Evolutionary conservation across 1,140 invertebrate species (phyloP).

Genomic region (Drosophila guanche): DNA sequence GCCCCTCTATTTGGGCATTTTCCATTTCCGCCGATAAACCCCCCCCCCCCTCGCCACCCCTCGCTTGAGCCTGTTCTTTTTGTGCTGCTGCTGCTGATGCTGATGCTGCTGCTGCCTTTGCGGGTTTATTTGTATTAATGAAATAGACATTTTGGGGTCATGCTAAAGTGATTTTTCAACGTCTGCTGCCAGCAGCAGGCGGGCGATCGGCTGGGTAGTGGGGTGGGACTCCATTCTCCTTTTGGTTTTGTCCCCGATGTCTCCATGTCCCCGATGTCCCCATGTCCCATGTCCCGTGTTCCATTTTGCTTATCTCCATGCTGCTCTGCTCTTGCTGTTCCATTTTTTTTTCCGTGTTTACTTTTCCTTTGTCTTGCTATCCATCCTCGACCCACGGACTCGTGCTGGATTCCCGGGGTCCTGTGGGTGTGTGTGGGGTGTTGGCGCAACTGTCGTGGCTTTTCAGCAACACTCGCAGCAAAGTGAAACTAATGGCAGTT

Average conservation of each 20-base stretch:
- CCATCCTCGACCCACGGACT: constrained; percentile 1
- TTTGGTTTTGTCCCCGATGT: constrained; percentile 1
- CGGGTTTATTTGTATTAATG: constrained; percentile 82
- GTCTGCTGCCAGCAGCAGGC: constrained; percentile 61
- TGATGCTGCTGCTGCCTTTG: constrained; percentile 27
- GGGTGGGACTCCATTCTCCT: constrained; percentile 7
- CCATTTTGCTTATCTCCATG: constrained; percentile 62
- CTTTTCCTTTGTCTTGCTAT: constrained; percentile 73
- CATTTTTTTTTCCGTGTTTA: constrained; percentile 60
- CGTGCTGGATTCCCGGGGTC: constrained; percentile 3
- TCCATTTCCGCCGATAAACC: constrained; percentile 9
- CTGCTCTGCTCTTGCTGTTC: constrained; percentile 26
- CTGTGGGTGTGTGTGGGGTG: constrained; percentile 34
- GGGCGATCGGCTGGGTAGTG: not conserved
- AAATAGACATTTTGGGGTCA: constrained; percentile 83
- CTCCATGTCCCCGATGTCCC: constrained; percentile 6
- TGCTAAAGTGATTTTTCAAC: constrained; percentile 83
- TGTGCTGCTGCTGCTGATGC: constrained; percentile 4
- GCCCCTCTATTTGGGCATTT: constrained; percentile 34
- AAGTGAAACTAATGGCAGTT: constrained; percentile 83
- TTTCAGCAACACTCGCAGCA: constrained; percentile 77
- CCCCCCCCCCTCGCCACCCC: not conserved
- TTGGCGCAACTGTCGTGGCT: constrained; percentile 60
- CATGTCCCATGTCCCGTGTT: constrained; percentile 43
- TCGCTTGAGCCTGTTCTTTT: not conserved